phyloP scores from a whole-genome alignment of 92 coral and sea anemone genomes.

The Bergia sp. region DNA sequence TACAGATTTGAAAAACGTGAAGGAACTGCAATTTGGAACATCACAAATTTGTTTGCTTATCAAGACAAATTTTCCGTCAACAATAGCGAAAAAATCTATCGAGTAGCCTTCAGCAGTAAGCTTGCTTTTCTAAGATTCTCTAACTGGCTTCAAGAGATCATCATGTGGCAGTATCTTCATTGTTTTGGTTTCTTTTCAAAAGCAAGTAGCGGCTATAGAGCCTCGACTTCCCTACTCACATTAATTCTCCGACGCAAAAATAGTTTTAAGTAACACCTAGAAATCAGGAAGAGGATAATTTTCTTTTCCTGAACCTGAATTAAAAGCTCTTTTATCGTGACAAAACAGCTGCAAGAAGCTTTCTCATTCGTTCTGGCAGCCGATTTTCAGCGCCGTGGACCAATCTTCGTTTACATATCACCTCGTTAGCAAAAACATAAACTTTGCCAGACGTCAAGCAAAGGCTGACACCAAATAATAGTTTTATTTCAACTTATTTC shows the following conservation, averaged over 20 bases:
- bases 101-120: background rate
- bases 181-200: background rate
- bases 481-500: background rate
- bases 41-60: background rate
- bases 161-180: background rate
- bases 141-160: background rate
- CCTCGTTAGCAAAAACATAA: background rate
- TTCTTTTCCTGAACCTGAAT: no score
- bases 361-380: no score
- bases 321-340: no score
- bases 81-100: background rate
- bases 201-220: background rate
- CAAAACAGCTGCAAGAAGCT: no score
- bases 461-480: background rate
- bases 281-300: no score
- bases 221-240: no score
- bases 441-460: background rate
- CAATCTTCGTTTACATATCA: no score
- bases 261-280: no score
- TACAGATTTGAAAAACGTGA: no score
- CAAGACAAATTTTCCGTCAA: background rate
- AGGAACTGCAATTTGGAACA: background rate
- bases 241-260: background rate
- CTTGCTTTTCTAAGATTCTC: background rate
- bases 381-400: no score